Evolutionary conservation across 2,113 vertebrate genomes (phyloP).

Genomic region (Odobenus rosmarus): DNA sequence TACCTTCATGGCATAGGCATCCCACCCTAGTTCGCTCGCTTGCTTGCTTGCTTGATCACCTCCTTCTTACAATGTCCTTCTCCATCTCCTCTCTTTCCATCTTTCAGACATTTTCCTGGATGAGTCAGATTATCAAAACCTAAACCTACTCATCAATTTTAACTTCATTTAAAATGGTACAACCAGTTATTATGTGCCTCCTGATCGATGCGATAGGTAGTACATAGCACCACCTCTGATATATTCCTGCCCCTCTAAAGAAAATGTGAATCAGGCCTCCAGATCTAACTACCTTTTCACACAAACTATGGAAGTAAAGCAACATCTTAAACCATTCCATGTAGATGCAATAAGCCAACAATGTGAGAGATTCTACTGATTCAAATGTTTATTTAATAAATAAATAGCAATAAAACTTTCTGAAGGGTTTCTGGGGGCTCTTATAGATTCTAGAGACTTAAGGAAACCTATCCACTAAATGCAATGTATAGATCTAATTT

Average conservation of each 20-base stretch:
- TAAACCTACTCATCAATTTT: constrained; percentile 13
- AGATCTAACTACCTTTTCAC: not conserved
- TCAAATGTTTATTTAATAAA: constrained; percentile 36
- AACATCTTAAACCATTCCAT: not conserved
- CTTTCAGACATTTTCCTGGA: not conserved
- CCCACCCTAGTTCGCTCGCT: not conserved
- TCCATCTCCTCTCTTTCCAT: not conserved
- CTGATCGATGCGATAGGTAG: not conserved
- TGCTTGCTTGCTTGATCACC: not conserved
- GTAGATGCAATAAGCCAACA: not conserved
- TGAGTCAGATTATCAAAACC: constrained; percentile 23
- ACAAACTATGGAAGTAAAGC: not conserved
- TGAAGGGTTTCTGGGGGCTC: not conserved
- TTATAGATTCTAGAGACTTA: constrained; percentile 30
- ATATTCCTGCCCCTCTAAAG: not conserved
- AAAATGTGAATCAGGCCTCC: not conserved
- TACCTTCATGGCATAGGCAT: not conserved
- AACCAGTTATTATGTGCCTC: not conserved
- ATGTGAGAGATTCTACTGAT: not conserved
- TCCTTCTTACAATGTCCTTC: not conserved
- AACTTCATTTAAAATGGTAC: not conserved
- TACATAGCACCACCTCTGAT: not conserved
- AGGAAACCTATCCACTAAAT: not conserved
- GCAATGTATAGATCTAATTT: not conserved
- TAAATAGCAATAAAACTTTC: not conserved